Base-by-base conservation (phyloP, 2,797 vertebrate genomes). In the Crocodylus rhombifer region DNA sequence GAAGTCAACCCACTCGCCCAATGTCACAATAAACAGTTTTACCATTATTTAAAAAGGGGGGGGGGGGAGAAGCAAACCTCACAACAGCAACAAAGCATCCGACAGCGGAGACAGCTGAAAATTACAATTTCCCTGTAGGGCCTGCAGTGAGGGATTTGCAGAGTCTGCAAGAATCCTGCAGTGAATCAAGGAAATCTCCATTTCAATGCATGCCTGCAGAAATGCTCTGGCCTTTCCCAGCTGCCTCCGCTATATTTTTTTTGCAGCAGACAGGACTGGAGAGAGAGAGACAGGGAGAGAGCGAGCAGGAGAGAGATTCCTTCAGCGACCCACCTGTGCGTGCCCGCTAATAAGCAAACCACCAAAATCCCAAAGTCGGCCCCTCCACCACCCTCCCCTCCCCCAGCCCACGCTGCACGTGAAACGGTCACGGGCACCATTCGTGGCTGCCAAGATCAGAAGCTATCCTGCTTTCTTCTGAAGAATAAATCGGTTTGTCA, bases 141-240 rank as follows among this genome's bases (percentile, higher is more conserved):
- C 55, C 63, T 4, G 62, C 75, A 25, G 3, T 7, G 87, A 89
- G 63, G 87, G 90, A 92, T 92, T 82, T 90, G 84, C 80, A n/a
- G 69, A 91, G 76, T 33, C 86, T 36, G 83, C 83, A 77, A 69
- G 80, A 89, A 89, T 86, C 75, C 86, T 73, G 69, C 57, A 10
- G 71, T 89, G 92, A 80, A 69, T 84, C 16, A 58, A 82, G 84
- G 81, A 88, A 92, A 90, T 77, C 84, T 94, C 84, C 73, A 69
- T 87, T 89, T 84, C 92, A 93, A 86, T 79, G 78, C 69, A n/a
- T n/a, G 74, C 28, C 85, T n/a, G 83, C 77, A 55, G 80, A 64
- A 63, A 89, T 28, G 67, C 55, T 21, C 14, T 3, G 25, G 67
- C 76, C 77, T 79, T n/a, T 76, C 57, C 69, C 36, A 33, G 28